Evolutionary conservation across 2,797 vertebrate species (phyloP).

Genomic region (Lophius americanus): DNA sequence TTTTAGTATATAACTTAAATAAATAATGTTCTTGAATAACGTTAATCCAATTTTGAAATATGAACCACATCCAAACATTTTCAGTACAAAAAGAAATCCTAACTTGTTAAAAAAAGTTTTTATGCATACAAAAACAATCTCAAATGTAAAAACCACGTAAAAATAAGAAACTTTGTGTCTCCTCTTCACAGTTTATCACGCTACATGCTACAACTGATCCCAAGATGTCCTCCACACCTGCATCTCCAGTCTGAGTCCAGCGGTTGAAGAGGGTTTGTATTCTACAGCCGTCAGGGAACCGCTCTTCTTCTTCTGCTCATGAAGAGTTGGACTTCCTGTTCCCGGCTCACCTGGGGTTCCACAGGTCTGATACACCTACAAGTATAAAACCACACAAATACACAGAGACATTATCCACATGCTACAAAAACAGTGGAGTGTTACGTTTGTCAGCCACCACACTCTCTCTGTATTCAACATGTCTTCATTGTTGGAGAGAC

Average conservation of each 20-base stretch:
- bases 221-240: slow-evolving; percentile 78
- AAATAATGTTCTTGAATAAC: not conserved
- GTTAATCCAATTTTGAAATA: not conserved
- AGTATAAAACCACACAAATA: slow-evolving; percentile 1
- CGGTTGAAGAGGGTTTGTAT: slow-evolving; percentile 78
- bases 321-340: slow-evolving; percentile 74
- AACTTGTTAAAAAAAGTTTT: no score
- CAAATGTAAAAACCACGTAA: no score
- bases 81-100: no score
- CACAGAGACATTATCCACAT: not conserved
- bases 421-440: not conserved
- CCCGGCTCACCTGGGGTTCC: slow-evolving; percentile 85
- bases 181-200: no score
- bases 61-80: not conserved
- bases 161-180: no score
- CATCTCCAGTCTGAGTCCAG: slow-evolving; percentile 82
- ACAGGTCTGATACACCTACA: slow-evolving; percentile 89
- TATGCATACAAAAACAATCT: not conserved
- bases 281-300: slow-evolving; percentile 72
- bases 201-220: no score
- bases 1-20: no score
- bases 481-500: no score
- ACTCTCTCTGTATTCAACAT: no score
- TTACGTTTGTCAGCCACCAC: no score
- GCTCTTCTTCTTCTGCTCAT: slow-evolving; percentile 81